Evolutionary conservation across 1,140 invertebrate species (phyloP), one percentile per base, ranked within the genome.

Genomic region (Drosophila insularis): DNA sequence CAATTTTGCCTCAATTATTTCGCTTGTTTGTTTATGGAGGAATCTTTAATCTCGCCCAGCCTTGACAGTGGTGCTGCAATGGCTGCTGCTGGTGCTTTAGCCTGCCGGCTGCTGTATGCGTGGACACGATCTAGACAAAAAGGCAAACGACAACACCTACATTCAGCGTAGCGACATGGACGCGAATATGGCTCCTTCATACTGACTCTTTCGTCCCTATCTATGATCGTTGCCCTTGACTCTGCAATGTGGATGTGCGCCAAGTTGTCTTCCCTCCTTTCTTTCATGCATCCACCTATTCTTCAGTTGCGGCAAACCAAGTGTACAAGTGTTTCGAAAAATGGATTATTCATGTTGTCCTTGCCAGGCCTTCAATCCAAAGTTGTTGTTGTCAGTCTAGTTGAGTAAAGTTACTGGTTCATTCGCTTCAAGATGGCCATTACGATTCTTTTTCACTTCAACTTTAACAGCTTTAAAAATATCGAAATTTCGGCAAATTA

Each of bases 1-100:
- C 89, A 90, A 90, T 90, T 90, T 85, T 90, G 89, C 89, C 89
- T 89, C 89, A 90, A 90, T 90, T 90, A 90, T 85, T 90, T 87
- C 78, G 84, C 89, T 90, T 85, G 89, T 90, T 90, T 90, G 89
- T 90, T 89, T 85, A 89, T 81, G 79, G 81, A 85, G 89, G 89
- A 90, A 90, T 90, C 87, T 90, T 89, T 89, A 89, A 89, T 89
- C 85, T 89, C 59, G 39, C 35, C 66, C 31, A 31, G 65, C 70
- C 71, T 50, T 50, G 43, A 50, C 43, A 50, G 59, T 31, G 31
- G 14, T 39, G 39, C 70, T 81, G 77, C 68, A 5, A 27, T 27
- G 27, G 27, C 27, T 27, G 27, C 68, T 53, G 46, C 61, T 65
- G 19, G 61, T 50, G 53, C 63, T 40, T 54, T 68, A 11, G 8